phyloP scores from a whole-genome alignment of 2,888 invertebrate genomes.

The Heteromurus nitidus region DNA sequence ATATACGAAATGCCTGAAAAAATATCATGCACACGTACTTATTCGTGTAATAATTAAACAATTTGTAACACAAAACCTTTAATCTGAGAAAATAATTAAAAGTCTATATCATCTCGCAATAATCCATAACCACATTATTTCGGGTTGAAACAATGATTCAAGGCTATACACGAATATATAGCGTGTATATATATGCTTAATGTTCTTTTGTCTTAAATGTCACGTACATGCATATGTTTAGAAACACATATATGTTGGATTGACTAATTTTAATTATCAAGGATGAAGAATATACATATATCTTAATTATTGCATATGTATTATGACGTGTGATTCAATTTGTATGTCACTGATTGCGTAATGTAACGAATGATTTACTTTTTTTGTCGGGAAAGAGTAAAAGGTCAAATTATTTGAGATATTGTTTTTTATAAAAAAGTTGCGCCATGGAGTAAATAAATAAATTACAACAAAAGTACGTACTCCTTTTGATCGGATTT shows the following conservation, averaged over 20 bases:
- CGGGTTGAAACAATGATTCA: neutral
- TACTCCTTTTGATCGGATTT: too few relatives aligned
- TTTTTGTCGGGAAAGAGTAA: too few relatives aligned
- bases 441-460: too few relatives aligned
- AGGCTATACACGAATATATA: neutral
- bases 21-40: neutral
- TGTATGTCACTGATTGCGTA: too few relatives aligned
- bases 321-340: too few relatives aligned
- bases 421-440: too few relatives aligned
- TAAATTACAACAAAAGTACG: too few relatives aligned
- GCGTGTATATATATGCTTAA: neutral
- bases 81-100: slow-evolving; percentile 1
- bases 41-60: neutral
- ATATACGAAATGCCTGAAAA: neutral
- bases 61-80: neutral
- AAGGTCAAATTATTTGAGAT: too few relatives aligned
- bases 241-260: too few relatives aligned
- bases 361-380: too few relatives aligned
- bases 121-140: neutral
- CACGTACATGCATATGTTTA: neutral
- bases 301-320: too few relatives aligned
- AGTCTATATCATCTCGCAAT: slow-evolving; percentile 1
- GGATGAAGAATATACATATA: slow-evolving; percentile 9
- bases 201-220: neutral
- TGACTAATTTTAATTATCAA: neutral